Evolutionary conservation across 2,113 vertebrate species (phyloP).

Genomic region (Saccopteryx bilineata): DNA sequence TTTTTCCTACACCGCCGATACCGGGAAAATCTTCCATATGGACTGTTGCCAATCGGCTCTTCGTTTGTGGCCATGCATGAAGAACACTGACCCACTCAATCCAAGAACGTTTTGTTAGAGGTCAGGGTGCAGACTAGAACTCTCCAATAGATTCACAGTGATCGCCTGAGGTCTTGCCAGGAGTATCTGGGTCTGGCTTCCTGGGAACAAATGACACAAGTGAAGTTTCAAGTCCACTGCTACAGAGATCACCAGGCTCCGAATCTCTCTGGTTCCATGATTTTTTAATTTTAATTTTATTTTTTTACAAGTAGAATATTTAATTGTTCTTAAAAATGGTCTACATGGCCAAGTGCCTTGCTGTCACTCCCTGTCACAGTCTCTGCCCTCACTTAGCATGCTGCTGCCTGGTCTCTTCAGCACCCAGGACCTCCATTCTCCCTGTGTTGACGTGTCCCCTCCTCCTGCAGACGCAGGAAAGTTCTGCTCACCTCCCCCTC

Average conservation of each 20-base stretch:
- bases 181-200: not conserved
- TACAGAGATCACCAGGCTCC: not conserved
- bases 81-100: not conserved
- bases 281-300: too few relatives aligned
- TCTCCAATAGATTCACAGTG: not conserved
- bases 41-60: not conserved
- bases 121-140: not conserved
- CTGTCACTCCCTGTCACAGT: not conserved
- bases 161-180: not conserved
- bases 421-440: not conserved
- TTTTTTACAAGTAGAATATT: not conserved
- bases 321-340: conserved; percentile 14
- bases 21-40: not conserved
- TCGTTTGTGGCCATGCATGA: not conserved
- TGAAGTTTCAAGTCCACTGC: not conserved
- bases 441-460: not conserved
- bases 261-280: not conserved
- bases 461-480: not conserved
- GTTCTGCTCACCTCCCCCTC: not conserved
- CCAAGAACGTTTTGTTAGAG: not conserved
- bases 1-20: not conserved
- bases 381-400: not conserved
- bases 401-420: not conserved
- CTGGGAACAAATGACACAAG: not conserved
- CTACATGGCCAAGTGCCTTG: not conserved